A percentile compares a stretch with the other conserved stretches of the same genome.
Conservation (phyloP, 2,113 vertebrate genomes). For the Okapia johnstoni region DNA sequence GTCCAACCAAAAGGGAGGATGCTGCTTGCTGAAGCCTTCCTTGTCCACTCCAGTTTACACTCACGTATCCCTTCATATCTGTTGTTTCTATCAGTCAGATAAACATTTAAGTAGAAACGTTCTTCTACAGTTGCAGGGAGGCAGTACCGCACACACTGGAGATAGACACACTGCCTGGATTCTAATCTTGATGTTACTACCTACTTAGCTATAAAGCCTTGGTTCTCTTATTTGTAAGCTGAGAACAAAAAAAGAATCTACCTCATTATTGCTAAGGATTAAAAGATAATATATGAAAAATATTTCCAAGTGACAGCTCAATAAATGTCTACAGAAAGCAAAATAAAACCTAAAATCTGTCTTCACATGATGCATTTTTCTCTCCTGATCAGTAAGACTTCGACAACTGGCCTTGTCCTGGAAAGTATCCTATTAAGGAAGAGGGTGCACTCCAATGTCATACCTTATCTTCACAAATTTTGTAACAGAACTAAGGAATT, state of each 20-base stretch:
- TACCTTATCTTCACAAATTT: background rate
- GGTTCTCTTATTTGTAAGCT: background rate
- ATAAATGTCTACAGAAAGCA: background rate
- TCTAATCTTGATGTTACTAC: background rate
- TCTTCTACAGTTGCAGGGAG: background rate
- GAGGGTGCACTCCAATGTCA: background rate
- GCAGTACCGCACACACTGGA: rapidly evolving
- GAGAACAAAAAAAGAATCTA: background rate
- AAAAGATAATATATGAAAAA: background rate
- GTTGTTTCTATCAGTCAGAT: background rate
- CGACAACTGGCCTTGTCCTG: background rate
- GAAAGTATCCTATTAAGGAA: background rate
- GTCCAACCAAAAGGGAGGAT: background rate
- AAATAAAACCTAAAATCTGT: background rate
- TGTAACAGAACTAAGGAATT: background rate
- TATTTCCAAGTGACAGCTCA: background rate
- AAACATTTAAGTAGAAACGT: background rate
- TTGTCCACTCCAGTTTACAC: background rate
- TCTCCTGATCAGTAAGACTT: background rate
- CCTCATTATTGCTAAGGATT: background rate
- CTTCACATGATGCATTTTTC: background rate
- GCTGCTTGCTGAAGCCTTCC: background rate
- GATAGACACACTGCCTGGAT: background rate
- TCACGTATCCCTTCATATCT: background rate
- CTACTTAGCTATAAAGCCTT: background rate